Evolutionary conservation across 23 tunicate genomes (phyloP).

Genomic region (Halocynthia aurantium): DNA sequence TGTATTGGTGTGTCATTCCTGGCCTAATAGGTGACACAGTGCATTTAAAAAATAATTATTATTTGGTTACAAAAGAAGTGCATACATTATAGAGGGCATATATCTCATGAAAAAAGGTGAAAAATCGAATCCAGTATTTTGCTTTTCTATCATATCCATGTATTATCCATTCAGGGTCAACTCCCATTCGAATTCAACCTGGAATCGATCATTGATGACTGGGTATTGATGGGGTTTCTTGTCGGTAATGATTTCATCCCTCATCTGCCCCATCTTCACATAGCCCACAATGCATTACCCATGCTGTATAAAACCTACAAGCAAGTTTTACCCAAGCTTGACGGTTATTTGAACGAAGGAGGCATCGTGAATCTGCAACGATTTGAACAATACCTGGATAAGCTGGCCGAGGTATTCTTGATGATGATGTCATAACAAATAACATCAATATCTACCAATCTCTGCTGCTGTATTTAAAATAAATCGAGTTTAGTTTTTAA

Average conservation of each 20-base stretch:
- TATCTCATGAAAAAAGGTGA: too few species aligned
- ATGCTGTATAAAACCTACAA: slow-evolving; percentile 69
- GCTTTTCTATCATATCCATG: background rate
- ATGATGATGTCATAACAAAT: background rate
- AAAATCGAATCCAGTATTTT: background rate
- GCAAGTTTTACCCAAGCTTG: slow-evolving; percentile 72
- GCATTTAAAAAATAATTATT: too few species aligned
- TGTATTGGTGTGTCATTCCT: background rate
- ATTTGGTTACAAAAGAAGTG: too few species aligned
- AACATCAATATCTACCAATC: too few species aligned
- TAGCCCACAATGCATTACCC: slow-evolving; percentile 72
- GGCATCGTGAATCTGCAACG: slow-evolving; percentile 65
- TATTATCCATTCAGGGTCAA: slow-evolving; percentile 23
- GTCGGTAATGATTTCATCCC: slow-evolving; percentile 99
- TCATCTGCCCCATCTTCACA: slow-evolving; percentile 93
- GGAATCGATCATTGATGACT: slow-evolving; percentile 87
- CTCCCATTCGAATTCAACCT: slow-evolving; percentile 65
- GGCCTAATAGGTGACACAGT: too few species aligned
- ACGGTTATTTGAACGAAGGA: slow-evolving; percentile 86
- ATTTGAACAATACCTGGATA: slow-evolving; percentile 59
- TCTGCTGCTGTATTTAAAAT: too few species aligned
- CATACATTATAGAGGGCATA: too few species aligned
- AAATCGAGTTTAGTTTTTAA: too few species aligned
- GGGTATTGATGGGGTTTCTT: slow-evolving; percentile 98
- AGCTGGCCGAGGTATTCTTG: slow-evolving; percentile 37